Evolutionary conservation across 2,113 vertebrate genomes (phyloP).

Genomic region (Ictalurus furcatus): DNA sequence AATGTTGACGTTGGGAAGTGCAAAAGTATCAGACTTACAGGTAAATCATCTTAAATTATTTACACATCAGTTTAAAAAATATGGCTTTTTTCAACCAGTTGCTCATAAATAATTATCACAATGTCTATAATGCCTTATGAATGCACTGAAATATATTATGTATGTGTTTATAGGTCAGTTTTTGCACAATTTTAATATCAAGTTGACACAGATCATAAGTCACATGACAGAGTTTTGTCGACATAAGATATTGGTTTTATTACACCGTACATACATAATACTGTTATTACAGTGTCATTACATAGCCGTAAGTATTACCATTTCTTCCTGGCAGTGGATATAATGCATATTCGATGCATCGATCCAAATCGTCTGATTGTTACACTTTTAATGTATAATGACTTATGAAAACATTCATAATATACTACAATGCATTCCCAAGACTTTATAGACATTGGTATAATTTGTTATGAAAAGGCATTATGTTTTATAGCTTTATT

Average conservation of each 20-base stretch:
- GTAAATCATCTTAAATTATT: neutral
- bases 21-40: neutral
- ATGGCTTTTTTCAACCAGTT: neutral
- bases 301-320: neutral
- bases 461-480: neutral
- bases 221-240: neutral
- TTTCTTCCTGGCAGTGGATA: neutral
- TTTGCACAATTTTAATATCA: too few relatives aligned
- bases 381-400: too few relatives aligned
- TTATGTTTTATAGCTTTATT: neutral
- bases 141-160: neutral
- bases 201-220: neutral
- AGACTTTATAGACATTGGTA: neutral
- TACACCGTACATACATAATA: neutral
- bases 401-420: too few relatives aligned
- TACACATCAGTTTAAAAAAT: too few relatives aligned
- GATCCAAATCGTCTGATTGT: too few relatives aligned
- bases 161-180: neutral
- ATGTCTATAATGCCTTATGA: too few relatives aligned
- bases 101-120: neutral
- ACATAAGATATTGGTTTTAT: neutral
- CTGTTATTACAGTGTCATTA: neutral
- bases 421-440: neutral
- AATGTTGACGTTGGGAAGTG: neutral
- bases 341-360: too few relatives aligned